Conservation (phyloP, 1,140 invertebrate genomes). For the Apis florea region DNA sequence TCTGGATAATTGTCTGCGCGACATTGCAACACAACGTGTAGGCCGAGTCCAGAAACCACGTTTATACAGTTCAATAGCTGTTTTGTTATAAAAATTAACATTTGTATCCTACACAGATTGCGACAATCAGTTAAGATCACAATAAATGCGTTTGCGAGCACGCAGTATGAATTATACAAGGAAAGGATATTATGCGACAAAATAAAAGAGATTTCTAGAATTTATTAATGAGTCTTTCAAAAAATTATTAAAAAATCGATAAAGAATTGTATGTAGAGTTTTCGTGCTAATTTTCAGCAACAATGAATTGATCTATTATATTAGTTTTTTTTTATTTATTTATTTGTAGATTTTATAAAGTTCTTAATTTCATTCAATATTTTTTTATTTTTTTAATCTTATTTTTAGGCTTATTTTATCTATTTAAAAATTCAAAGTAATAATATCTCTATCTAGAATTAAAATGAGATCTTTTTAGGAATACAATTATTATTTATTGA, state of each 20-base stretch:
- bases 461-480: no score
- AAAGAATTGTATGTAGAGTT: background rate
- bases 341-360: background rate
- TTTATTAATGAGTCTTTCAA: constrained; percentile 3
- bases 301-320: background rate
- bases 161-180: constrained; percentile 6
- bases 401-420: no score
- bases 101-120: constrained; percentile 16
- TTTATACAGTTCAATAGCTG: constrained; percentile 21
- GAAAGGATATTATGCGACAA: background rate
- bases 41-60: constrained; percentile 28
- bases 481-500: no score
- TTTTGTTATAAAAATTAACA: constrained; percentile 38
- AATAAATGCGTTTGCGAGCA: background rate
- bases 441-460: no score
- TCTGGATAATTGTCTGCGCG: constrained; percentile 14
- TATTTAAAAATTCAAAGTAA: no score
- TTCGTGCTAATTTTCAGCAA: no score
- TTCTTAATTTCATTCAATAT: background rate
- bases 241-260: no score
- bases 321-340: background rate
- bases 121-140: background rate
- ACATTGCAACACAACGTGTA: constrained; percentile 52
- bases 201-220: background rate
- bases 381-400: no score